Evolutionary conservation across 1,140 invertebrate genomes (phyloP).

Genomic region (Pseudomyrmex sp.): DNA sequence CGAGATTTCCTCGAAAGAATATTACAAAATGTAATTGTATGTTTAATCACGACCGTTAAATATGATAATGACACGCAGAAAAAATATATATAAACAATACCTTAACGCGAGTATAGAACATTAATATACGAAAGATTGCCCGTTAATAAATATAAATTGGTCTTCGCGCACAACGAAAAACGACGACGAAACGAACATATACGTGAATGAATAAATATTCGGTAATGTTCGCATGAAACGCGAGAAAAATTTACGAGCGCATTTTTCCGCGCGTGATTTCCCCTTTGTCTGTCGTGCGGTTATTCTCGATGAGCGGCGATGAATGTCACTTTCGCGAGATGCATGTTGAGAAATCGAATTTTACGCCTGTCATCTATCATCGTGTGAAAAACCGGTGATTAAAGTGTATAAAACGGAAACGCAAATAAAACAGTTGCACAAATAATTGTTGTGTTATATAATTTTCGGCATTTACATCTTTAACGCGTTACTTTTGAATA

Average conservation of each 20-base stretch:
- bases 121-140: not conserved
- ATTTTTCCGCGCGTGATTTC: slow-evolving; percentile 42
- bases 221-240: slow-evolving; percentile 12
- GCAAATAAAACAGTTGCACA: not conserved
- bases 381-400: slow-evolving; percentile 24
- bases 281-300: not conserved
- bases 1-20: not conserved
- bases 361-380: slow-evolving; percentile 21
- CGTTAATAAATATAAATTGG: slow-evolving; percentile 27
- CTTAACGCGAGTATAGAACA: not conserved
- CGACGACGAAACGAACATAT: not conserved
- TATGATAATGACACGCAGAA: not conserved
- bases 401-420: not conserved
- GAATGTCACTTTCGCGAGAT: not conserved
- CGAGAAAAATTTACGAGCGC: slow-evolving; percentile 38
- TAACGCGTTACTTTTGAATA: not conserved
- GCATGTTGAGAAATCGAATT: slow-evolving; percentile 29
- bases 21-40: not conserved
- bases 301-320: not conserved
- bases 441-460: not conserved
- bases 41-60: slow-evolving; percentile 20
- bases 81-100: not conserved
- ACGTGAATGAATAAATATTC: not conserved
- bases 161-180: not conserved
- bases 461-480: not conserved